phyloP scores from a whole-genome alignment of 2,888 invertebrate species.

The Callyntrura guangdongensis region DNA sequence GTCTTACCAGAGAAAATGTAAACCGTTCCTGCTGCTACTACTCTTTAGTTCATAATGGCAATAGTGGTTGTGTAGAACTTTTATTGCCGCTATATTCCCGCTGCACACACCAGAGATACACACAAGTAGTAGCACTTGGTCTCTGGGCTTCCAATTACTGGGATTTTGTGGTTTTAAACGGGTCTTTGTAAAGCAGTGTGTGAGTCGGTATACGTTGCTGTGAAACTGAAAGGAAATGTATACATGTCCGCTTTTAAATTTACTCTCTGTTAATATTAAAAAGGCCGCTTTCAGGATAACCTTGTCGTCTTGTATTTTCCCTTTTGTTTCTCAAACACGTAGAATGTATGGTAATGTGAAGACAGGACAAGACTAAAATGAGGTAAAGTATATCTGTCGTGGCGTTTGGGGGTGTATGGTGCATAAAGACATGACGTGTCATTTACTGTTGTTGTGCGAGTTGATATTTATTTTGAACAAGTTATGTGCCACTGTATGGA shows the following conservation, averaged over 20 bases:
- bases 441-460: slow-evolving; percentile 3
- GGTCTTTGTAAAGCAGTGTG: background rate
- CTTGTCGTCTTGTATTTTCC: background rate
- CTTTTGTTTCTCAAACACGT: slow-evolving; percentile 28
- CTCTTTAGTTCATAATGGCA: background rate
- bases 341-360: slow-evolving; percentile 35
- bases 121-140: slow-evolving; percentile 24
- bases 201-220: background rate
- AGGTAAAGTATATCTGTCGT: too few species aligned
- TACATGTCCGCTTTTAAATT: background rate
- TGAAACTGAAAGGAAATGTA: background rate
- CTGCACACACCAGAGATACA: too few species aligned
- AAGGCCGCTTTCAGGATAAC: background rate
- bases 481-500: background rate
- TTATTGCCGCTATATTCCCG: slow-evolving; percentile 34
- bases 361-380: slow-evolving; percentile 14
- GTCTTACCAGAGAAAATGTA: background rate
- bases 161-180: slow-evolving; percentile 59
- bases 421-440: slow-evolving; percentile 45
- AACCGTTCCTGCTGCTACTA: background rate
- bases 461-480: slow-evolving; percentile 1
- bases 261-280: slow-evolving; percentile 47
- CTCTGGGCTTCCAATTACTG: slow-evolving; percentile 61
- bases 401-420: too few species aligned
- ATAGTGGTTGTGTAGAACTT: background rate